phyloP scores from a whole-genome alignment of 2,797 vertebrate species.

The Melanotaenia maccullochi region DNA sequence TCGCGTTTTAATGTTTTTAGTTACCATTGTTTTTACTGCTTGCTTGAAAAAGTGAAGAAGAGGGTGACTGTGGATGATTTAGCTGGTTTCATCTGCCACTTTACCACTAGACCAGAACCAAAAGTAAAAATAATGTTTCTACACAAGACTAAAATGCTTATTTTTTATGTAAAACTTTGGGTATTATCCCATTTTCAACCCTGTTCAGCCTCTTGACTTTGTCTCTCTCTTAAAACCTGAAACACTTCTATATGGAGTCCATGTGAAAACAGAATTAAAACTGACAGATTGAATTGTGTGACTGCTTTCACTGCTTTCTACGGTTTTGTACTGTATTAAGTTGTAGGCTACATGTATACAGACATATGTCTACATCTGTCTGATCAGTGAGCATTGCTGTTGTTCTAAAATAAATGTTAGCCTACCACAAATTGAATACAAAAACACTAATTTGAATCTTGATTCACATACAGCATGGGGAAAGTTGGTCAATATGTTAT shows the following conservation, averaged over 20 bases:
- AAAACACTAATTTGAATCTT: not conserved
- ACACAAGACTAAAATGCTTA: not conserved
- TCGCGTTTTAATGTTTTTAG: too few relatives aligned
- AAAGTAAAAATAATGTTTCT: not conserved
- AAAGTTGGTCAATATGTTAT: not conserved
- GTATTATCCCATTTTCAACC: too few relatives aligned
- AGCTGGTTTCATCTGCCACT: not conserved
- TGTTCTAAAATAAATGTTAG: too few relatives aligned
- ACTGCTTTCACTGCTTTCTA: not conserved
- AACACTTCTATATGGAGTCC: not conserved
- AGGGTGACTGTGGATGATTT: not conserved
- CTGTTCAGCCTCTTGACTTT: not conserved
- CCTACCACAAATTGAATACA: not conserved
- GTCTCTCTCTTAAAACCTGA: not conserved
- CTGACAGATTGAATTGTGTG: not conserved
- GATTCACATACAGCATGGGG: not conserved
- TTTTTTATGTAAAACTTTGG: too few relatives aligned
- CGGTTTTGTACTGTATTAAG: too few relatives aligned
- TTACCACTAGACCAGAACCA: not conserved
- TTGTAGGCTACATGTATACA: too few relatives aligned
- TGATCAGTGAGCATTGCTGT: too few relatives aligned
- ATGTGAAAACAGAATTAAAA: not conserved
- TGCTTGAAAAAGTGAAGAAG: not conserved
- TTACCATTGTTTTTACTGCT: not conserved
- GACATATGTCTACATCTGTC: too few relatives aligned